Evolutionary conservation across 2,113 vertebrate genomes (phyloP).

Genomic region (Pelecanoides urinatrix): DNA sequence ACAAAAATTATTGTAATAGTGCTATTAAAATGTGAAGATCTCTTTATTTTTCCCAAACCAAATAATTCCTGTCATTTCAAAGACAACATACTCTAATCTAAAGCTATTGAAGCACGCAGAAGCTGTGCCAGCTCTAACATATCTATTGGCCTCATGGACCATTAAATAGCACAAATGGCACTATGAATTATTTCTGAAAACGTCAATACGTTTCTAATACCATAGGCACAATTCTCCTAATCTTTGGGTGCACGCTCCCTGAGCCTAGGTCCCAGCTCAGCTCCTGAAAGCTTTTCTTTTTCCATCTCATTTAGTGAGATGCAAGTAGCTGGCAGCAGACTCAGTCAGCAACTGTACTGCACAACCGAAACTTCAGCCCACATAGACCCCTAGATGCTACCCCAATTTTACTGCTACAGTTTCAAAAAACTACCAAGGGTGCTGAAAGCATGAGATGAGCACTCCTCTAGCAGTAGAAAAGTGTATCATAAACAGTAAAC

Average conservation of each 20-base stretch:
- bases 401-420: neutral
- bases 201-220: neutral
- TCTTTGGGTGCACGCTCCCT: neutral
- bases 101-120: constrained; percentile 42
- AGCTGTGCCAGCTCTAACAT: neutral
- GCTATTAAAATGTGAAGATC: neutral
- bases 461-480: neutral
- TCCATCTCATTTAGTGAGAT: neutral
- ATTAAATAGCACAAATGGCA: constrained; percentile 32
- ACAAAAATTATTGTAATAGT: neutral
- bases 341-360: neutral
- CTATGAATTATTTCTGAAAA: constrained; percentile 21
- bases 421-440: neutral
- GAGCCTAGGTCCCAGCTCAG: neutral
- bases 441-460: neutral
- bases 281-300: neutral
- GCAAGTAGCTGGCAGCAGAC: neutral
- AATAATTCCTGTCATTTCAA: neutral
- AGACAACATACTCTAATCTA: constrained; percentile 9
- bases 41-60: neutral
- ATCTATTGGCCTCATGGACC: neutral
- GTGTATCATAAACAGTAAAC: neutral
- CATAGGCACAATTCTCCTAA: neutral
- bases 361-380: neutral
- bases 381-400: neutral